Evolutionary conservation across 1,140 invertebrate species (phyloP).

Genomic region (Ylistrum balloti): DNA sequence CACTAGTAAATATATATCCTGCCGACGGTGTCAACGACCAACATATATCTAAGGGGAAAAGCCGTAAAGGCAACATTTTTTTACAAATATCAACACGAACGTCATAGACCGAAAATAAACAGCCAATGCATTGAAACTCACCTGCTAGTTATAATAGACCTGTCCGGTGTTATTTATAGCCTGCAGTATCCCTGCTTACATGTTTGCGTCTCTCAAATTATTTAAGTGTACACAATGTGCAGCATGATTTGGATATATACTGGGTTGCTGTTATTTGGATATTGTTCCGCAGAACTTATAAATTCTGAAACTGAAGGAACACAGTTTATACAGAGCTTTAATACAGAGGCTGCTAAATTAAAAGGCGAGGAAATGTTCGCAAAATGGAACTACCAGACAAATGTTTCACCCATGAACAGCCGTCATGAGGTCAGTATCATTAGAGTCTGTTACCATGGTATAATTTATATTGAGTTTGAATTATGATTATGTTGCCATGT

Average conservation of each 20-base stretch:
- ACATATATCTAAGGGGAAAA: too few species aligned
- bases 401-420: background rate
- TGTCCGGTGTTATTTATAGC: background rate
- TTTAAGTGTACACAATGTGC: background rate
- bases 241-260: background rate
- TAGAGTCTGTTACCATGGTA: too few species aligned
- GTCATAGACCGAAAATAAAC: background rate
- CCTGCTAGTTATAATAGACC: background rate
- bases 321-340: background rate
- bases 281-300: background rate
- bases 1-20: too few species aligned
- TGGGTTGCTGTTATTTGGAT: background rate
- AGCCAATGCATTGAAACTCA: too few species aligned
- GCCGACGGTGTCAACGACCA: too few species aligned
- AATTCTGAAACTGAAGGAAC: constrained; percentile 19
- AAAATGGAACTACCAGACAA: background rate
- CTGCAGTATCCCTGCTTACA: background rate
- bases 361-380: background rate
- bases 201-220: background rate
- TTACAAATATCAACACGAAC: background rate
- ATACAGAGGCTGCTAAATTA: background rate
- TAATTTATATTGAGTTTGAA: too few species aligned
- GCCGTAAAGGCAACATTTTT: too few species aligned
- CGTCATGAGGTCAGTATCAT: too few species aligned
- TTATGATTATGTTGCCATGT: too few species aligned